Evolutionary conservation across 2,888 invertebrate species (phyloP).

Genomic region (Mystacides longicornis): DNA sequence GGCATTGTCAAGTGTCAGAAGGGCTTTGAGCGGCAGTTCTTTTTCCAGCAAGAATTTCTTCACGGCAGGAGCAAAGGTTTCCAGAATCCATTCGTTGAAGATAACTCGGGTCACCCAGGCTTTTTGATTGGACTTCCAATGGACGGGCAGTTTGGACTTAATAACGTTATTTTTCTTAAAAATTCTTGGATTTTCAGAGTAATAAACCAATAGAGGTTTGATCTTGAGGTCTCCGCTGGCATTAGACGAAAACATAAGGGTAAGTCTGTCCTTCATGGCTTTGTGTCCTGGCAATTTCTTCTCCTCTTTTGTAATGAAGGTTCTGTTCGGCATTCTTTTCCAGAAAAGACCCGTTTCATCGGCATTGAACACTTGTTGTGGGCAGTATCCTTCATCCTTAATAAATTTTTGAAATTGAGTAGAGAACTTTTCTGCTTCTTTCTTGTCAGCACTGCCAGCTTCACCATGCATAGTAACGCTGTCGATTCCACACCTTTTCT

Average conservation of each 20-base stretch:
- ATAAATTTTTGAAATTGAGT: slow-evolving; percentile 18
- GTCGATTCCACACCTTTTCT: slow-evolving; percentile 22
- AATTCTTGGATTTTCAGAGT: slow-evolving; percentile 26
- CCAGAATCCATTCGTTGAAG: slow-evolving; percentile 22
- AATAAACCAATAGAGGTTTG: slow-evolving; percentile 28
- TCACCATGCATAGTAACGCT: slow-evolving; percentile 21
- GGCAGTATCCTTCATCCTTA: slow-evolving; percentile 20
- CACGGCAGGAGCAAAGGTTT: slow-evolving; percentile 19
- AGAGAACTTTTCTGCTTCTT: slow-evolving; percentile 21
- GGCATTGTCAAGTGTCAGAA: slow-evolving; percentile 14
- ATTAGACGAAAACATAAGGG: slow-evolving; percentile 27
- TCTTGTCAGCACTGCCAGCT: slow-evolving; percentile 17
- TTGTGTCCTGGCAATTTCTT: slow-evolving; percentile 29
- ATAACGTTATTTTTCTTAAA: slow-evolving; percentile 18
- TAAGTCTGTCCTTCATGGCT: slow-evolving; percentile 29
- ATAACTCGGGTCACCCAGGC: slow-evolving; percentile 21
- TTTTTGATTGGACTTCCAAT: slow-evolving; percentile 20
- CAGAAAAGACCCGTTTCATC: slow-evolving; percentile 14
- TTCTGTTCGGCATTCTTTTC: slow-evolving; percentile 14
- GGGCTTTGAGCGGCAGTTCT: slow-evolving; percentile 16
- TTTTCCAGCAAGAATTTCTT: slow-evolving; percentile 21
- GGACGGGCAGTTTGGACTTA: slow-evolving; percentile 18
- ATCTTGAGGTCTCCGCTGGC: slow-evolving; percentile 28
- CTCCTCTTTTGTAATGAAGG: slow-evolving; percentile 27
- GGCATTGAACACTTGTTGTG: slow-evolving; percentile 20